Evolutionary conservation across 1,140 invertebrate genomes (phyloP), one percentile per base, ranked within the genome.

Genomic region (Drosophila lini): DNA sequence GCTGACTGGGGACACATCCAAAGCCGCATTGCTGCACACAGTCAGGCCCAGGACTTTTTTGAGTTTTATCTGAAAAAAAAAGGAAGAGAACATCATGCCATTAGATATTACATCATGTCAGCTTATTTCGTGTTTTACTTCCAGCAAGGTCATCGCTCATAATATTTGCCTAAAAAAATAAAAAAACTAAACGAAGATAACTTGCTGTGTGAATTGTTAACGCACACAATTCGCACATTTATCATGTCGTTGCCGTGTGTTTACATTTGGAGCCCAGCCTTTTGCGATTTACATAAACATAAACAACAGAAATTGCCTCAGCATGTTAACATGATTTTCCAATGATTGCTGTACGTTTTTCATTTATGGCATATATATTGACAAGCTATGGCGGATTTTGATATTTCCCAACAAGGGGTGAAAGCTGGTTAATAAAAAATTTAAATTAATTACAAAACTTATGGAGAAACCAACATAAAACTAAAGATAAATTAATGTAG

Each of bases 41-140:
- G 98, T 99, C 80, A 99, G 94, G 61, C 98, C 98, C 76, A 98
- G 94, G 57, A 99, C 97, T 80, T 96, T 95, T 94, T 99, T 98
- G 92, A 99, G 94, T 92, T 97, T 97, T 84, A 99, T 97, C 98
- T 99, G 79, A 38, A 92, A 91, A 28, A 28, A 60, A 57, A 42
- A 19, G n/a, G n/a, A 52, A 55, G 16, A 70, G 22, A 64, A 70
- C 13, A 81, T 50, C 9, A 56, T 56, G 55, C 38, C 50, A 68
- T 74, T 70, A 73, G 68, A n/a, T 48, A 78, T 86, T 79, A 81
- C 78, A 85, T 85, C 70, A 85, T 71, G 78, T 85, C 70, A 85
- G 60, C 5, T 58, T 58, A 36, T 48, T 41, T 69, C 34, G 10
- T 11, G 11, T 32, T 42, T 34, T 38, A 32, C 40, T 28, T 11